Conservation (phyloP, 1,140 invertebrate species). For the Euwallacea fornicatus region DNA sequence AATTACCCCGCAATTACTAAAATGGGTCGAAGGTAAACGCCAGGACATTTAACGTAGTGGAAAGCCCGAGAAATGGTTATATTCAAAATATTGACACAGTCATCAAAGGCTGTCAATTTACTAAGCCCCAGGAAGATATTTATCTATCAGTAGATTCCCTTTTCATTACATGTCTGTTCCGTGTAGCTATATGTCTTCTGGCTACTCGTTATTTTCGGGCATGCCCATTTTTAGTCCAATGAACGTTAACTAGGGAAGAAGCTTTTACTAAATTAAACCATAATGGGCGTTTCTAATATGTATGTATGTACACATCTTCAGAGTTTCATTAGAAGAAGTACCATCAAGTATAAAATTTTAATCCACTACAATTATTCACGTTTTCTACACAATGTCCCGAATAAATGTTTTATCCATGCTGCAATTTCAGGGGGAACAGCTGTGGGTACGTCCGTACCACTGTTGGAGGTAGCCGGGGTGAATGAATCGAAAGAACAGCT, state of each 20-base stretch:
- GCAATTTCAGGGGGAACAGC: slow-evolving; percentile 15
- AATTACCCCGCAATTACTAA: slow-evolving; percentile 10
- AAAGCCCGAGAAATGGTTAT: neutral
- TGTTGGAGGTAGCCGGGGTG: slow-evolving; percentile 29
- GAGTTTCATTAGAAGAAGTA: neutral
- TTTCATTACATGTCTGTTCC: neutral
- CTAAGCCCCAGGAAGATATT: neutral
- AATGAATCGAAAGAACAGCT: slow-evolving; percentile 30
- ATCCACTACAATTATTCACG: neutral
- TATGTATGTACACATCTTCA: neutral
- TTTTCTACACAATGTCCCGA: neutral
- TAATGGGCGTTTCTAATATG: neutral
- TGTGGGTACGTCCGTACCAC: slow-evolving; percentile 23
- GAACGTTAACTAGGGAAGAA: neutral
- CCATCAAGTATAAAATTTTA: neutral
- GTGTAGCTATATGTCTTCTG: neutral
- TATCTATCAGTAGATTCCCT: neutral
- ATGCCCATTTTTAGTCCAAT: neutral
- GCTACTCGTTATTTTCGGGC: neutral
- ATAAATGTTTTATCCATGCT: neutral
- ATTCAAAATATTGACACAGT: slow-evolving; percentile 8
- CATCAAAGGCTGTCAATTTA: slow-evolving; percentile 16
- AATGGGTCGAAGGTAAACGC: neutral
- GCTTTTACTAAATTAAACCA: neutral
- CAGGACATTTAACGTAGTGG: slow-evolving; percentile 1